Base-by-base conservation (phyloP, 1,140 invertebrate genomes). In the Eupristina koningsbergeri region DNA sequence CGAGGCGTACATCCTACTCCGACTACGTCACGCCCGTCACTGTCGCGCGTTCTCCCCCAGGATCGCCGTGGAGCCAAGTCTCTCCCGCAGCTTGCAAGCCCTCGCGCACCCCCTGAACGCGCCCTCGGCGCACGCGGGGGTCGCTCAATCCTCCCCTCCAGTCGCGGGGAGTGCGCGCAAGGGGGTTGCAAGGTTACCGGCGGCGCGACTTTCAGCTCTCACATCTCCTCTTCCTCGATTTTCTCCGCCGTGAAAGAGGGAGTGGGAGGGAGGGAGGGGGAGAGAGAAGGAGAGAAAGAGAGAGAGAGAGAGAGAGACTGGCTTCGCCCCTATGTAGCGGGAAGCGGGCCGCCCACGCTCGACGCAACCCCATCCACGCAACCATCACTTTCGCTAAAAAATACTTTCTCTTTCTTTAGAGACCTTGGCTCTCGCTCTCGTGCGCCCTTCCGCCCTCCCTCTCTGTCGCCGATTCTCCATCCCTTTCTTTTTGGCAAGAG, bases 21-120 rank as follows among this genome's bases (percentile, higher is more conserved):
- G 89, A 88, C 90, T 90, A 92, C 90, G 90, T 91, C 91, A 92
- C 92, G 90, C 91, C 91, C 91, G 91, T 91, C 89, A 92, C 91
- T 92, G 89, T 85, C 87, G 87, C 89, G 87, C 85, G 88, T 88
- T 86, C 53, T 67, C 50, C 76, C 58, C 63, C 50, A 50, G n/a
- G n/a, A 50, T n/a, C 53, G 26, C 9, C 53, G 53, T 58, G 53
- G 19, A 58, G 13, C 53, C 3, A 22, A 50, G 19, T 26, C 50
- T 34, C 19, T 22, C 47, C 47, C 80, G 71, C 71, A 41, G 41
- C 61, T 76, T 82, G 81, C 73, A 82, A 75, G 36, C 39, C 47
- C 34, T 22, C 64, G 22, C 61, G 45, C 39, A 76, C 58, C 39
- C 53, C 67, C 79, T 73, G 69, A 36, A 74, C 64, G 47, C 47